These are phyloP conservation scores for Spongia lamella DNA, from an alignment of 37 sponge, comb jelly and placozoan genomes.

Conservation along the genomic window DNA sequence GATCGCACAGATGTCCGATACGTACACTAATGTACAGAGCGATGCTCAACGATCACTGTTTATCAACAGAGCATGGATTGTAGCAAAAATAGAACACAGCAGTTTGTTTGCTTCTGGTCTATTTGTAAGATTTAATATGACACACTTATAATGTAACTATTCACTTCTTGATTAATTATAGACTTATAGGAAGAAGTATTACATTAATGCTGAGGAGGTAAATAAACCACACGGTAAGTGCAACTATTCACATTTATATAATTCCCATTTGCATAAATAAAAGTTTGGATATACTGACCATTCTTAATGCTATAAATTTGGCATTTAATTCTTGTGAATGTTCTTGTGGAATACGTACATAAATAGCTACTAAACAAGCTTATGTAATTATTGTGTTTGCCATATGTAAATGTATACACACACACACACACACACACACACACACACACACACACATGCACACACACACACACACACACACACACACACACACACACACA, in stretches of 20 bases:
- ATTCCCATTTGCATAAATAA: no score
- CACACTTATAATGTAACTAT: not conserved
- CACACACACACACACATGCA: no score
- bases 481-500: no score
- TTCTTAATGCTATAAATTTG: no score
- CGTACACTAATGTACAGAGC: conserved; percentile 65
- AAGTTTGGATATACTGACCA: no score
- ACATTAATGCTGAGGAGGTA: conserved; percentile 26
- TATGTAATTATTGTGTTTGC: no score
- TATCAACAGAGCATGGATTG: conserved; percentile 67
- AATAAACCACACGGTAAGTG: conserved; percentile 40
- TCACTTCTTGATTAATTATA: not conserved
- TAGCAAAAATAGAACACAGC: conserved; percentile 74
- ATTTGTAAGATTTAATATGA: conserved; percentile 18
- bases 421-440: no score
- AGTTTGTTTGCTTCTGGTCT: conserved; percentile 43
- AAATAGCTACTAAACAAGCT: no score
- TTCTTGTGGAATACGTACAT: no score
- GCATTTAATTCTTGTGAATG: conserved; percentile 9
- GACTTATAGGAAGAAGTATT: conserved; percentile 23
- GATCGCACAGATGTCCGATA: conserved; percentile 79
- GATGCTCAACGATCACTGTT: conserved; percentile 75
- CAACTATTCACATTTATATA: not conserved
- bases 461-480: no score
- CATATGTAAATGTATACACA: no score